Evolutionary conservation across 2,113 vertebrate genomes (phyloP), one percentile per base, ranked within the genome.

Genomic region (Grammomys surdaster): DNA sequence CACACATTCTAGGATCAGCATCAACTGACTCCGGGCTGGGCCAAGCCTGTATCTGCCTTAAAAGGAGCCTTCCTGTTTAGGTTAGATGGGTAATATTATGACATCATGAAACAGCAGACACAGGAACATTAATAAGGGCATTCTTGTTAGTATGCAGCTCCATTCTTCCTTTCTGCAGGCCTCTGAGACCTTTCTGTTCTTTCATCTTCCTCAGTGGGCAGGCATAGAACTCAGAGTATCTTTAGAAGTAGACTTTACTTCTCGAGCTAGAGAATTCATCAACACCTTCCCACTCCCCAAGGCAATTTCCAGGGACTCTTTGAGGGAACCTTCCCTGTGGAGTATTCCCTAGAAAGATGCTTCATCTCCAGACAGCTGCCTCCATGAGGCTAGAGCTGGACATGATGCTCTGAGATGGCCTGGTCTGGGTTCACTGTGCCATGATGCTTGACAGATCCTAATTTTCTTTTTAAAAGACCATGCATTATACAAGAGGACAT

Each of bases 401-500:
- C 3, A 4, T 6, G 4, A 85, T 75, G 87, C 89, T 54, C 4
- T n/a, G 43, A 72, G 94, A 24, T 89, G 84, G 73, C 92, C 86
- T 97, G 76, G 56, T 65, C n/a, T 8, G 54, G 36, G 86, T 67
- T 93, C 85, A 14, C 33, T 54, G 19, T 28, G 77, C 84, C 87
- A 94, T 43, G 94, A n/a, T 31, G 90, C 92, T 96, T 97, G 81
- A 96, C 92, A 97, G 84, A 92, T 87, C 60, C 92, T 96, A 72
- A 96, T 95, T 96, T 97, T 94, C 91, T 93, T 95, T 96, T 63
- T 97, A 33, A 96, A 98, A 97, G 96, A 81, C 92, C 63, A n/a
- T 60, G 12, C 54, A 91, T 95, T 95, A 85, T 72, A 76, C 51
- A 88, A 95, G 92, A 97, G 88, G 78, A 91, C 96, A 65, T 73